Percentiles rank a stretch among this genome's conserved stretches.
Conservation (phyloP, 2,888 invertebrate species). For the Eledone cirrhosa region DNA sequence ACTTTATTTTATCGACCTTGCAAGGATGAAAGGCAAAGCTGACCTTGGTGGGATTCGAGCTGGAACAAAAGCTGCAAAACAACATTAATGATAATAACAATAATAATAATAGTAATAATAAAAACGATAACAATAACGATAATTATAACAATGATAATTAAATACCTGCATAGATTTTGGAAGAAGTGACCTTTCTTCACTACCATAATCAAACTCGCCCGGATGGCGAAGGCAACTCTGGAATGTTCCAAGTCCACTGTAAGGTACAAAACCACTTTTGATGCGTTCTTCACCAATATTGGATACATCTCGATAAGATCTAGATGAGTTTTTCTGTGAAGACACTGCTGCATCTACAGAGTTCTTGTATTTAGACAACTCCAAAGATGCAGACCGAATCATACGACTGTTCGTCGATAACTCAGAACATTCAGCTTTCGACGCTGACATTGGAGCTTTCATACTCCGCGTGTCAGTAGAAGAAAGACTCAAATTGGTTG, state of each 20-base stretch:
- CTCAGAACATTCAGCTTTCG: not conserved
- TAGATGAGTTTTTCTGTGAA: not conserved
- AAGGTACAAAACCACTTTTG: conserved; percentile 45
- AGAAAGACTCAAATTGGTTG: conserved; percentile 72
- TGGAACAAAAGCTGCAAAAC: no score
- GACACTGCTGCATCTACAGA: not conserved
- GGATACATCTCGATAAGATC: conserved; percentile 25
- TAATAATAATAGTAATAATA: no score
- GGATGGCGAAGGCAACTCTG: conserved; percentile 14
- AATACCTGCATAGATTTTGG: conserved; percentile 24
- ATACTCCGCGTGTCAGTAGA: conserved; percentile 71
- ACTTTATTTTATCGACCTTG: no score
- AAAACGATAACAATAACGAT: no score
- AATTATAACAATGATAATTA: not conserved
- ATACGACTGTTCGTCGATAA: conserved; percentile 37
- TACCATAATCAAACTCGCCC: not conserved
- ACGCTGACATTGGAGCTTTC: conserved; percentile 29
- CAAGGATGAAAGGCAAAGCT: no score
- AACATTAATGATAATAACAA: no score
- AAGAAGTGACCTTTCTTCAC: not conserved
- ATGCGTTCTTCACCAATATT: not conserved
- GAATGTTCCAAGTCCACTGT: conserved; percentile 35
- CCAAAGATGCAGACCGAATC: conserved; percentile 57
- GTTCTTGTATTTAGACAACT: conserved; percentile 24
- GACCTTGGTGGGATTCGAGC: no score